Conservation (phyloP, 2,888 invertebrate species). For the Caradrina clavipalpis region DNA sequence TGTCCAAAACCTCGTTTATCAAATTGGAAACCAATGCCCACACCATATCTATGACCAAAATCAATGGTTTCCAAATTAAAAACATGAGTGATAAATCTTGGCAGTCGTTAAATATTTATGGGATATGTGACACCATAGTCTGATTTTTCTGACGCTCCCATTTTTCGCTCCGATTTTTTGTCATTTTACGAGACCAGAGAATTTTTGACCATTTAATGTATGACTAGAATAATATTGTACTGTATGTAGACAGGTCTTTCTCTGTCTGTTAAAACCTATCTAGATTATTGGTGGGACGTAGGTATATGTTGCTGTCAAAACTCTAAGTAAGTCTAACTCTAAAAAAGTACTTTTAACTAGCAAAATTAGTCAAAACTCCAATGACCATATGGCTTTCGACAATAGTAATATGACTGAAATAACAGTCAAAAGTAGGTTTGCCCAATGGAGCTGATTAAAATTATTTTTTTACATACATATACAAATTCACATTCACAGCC, state of each 20-base stretch:
- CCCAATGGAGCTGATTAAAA: no score
- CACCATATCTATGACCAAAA: conserved; percentile 29
- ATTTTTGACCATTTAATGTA: no score
- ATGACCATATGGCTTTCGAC: no score
- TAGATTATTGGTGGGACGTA: neutral
- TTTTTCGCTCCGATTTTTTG: neutral
- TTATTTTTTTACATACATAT: no score
- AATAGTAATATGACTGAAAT: no score
- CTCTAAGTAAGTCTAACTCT: no score
- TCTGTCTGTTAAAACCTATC: neutral
- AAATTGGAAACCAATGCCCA: conserved; percentile 44
- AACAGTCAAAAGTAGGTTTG: no score
- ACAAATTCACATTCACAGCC: no score
- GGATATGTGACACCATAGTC: conserved; percentile 20
- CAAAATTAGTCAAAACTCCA: no score
- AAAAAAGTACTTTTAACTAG: no score
- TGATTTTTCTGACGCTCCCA: conserved; percentile 1
- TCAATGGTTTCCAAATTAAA: conserved; percentile 39
- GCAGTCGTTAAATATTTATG: conserved; percentile 45
- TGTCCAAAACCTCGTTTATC: conserved; percentile 15
- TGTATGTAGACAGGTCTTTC: neutral
- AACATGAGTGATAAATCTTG: conserved; percentile 30
- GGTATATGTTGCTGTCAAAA: neutral
- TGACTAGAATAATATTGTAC: no score
- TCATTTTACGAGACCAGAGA: no score